Percentiles rank a stretch among this genome's conserved stretches.
Evolutionary conservation across 2,888 invertebrate species (phyloP).

Genomic region (Quadroppia sp.): DNA sequence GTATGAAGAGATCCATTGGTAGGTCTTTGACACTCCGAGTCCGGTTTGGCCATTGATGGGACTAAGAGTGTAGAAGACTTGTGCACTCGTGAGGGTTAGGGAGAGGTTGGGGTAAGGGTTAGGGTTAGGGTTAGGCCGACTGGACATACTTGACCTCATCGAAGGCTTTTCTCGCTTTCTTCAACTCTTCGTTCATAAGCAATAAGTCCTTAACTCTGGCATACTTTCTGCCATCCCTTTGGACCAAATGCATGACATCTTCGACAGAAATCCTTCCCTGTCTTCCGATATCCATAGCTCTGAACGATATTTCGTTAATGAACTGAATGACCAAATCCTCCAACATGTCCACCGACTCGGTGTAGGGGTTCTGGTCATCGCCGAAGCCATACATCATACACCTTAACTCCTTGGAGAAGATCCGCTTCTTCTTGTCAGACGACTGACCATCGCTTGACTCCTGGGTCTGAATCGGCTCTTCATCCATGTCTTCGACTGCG

Average conservation of each 20-base stretch:
- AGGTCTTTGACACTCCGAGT: too few relatives aligned
- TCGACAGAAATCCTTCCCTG: constrained; percentile 97
- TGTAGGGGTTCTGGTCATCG: constrained; percentile 97
- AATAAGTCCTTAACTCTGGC: constrained; percentile 93
- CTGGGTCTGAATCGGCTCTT: constrained; percentile 4
- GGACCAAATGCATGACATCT: constrained; percentile 90
- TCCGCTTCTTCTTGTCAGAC: constrained; percentile 60
- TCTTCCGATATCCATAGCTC: constrained; percentile 90
- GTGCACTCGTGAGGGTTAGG: too few relatives aligned
- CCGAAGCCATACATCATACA: constrained; percentile 99
- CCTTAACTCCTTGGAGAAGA: constrained; percentile 84
- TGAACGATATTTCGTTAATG: constrained; percentile 81
- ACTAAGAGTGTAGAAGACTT: too few relatives aligned
- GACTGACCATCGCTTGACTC: constrained; percentile 22
- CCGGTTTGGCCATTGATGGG: too few relatives aligned
- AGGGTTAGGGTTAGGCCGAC: neutral
- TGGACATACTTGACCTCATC: constrained; percentile 92
- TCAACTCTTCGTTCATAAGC: constrained; percentile 97
- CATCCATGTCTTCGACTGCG: neutral
- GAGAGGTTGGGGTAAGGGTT: too few relatives aligned
- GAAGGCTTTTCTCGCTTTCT: constrained; percentile 97
- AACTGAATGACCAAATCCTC: constrained; percentile 98
- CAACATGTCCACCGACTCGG: constrained; percentile 93
- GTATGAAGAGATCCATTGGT: too few relatives aligned
- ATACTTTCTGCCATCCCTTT: constrained; percentile 94